Evolutionary conservation across 1,140 invertebrate genomes (phyloP), one percentile per base, ranked within the genome.

Genomic region (Drosophila tristis): DNA sequence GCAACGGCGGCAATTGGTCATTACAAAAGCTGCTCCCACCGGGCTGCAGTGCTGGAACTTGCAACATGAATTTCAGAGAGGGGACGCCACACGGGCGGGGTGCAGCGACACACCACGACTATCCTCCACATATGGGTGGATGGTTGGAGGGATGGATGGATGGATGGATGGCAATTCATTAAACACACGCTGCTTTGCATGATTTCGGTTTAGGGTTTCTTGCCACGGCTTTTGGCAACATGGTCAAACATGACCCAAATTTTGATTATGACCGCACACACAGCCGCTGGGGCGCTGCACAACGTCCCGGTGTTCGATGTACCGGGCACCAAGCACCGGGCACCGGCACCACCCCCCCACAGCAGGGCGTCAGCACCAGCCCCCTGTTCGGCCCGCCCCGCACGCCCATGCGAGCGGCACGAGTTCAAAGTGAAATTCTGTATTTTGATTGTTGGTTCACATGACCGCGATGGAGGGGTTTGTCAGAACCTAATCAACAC

Each of bases 401-500:
- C 8, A n/a, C n/a, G 8, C 11, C 35, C 4, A 11, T 70, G 75
- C 3, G 2, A 58, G 82, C 82, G 82, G 82, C 82, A 60, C 50
- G 79, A 87, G 84, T 87, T 87, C 82, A 87, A 87, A 89, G 84
- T 82, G 74, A 89, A 89, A 87, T 79, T 67, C 71, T 86, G 74
- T 78, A 89, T 66, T 67, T 60, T 75, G 76, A 57, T 74, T 74
- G 68, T 77, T 81, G 80, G 35, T 87, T 82, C 74, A 87, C 82
- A 86, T 86, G 78, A 72, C 82, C 82, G 82, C 78, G 80, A 86
- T 86, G 35, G 31, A 35, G 31, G 78, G 68, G 74, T 85, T 85
- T 78, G 31, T 79, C 86, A 90, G 87, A 90, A 90, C 86, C 81
- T 90, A 90, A 90, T 90, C 86, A 90, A 90, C 86, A 90, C 86